Conservation (phyloP, 1,140 invertebrate genomes). For the Idris sp. region DNA sequence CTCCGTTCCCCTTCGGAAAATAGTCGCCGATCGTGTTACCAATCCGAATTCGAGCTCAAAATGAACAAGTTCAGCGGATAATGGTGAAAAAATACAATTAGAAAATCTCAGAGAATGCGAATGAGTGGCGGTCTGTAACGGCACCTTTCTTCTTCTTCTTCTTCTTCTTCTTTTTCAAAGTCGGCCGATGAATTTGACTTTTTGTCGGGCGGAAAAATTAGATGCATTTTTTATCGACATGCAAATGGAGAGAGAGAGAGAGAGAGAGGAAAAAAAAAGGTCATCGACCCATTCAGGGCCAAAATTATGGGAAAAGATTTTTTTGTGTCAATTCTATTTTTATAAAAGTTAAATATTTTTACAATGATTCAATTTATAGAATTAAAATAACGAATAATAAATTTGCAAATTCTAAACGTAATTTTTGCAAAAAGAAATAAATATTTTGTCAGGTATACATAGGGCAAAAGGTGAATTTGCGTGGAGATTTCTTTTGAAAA, state of each 20-base stretch:
- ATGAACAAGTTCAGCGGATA: slow-evolving; percentile 5
- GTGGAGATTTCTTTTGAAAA: no score
- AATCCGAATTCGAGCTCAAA: slow-evolving; percentile 7
- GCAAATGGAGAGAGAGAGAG: no score
- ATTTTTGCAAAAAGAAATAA: no score
- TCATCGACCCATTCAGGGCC: slow-evolving; percentile 4
- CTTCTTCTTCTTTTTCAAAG: slow-evolving; percentile 30
- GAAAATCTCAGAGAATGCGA: slow-evolving; percentile 46
- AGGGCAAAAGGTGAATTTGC: no score
- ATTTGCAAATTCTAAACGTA: no score
- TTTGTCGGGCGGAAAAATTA: slow-evolving; percentile 28
- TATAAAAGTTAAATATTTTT: no score
- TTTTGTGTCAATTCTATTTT: not conserved
- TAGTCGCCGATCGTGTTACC: slow-evolving; percentile 35
- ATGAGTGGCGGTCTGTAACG: slow-evolving; percentile 55
- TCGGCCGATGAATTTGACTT: slow-evolving; percentile 27
- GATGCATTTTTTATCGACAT: slow-evolving; percentile 47
- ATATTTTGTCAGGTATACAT: no score
- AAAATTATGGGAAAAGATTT: slow-evolving; percentile 15
- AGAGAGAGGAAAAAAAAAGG: no score
- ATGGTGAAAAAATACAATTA: slow-evolving; percentile 57
- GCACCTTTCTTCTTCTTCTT: slow-evolving; percentile 27
- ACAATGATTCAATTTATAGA: no score
- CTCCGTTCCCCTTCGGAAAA: slow-evolving; percentile 26
- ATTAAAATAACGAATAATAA: no score